phyloP scores from a whole-genome alignment of 2,797 vertebrate genomes.

The Cryptoblepharus egeriae region DNA sequence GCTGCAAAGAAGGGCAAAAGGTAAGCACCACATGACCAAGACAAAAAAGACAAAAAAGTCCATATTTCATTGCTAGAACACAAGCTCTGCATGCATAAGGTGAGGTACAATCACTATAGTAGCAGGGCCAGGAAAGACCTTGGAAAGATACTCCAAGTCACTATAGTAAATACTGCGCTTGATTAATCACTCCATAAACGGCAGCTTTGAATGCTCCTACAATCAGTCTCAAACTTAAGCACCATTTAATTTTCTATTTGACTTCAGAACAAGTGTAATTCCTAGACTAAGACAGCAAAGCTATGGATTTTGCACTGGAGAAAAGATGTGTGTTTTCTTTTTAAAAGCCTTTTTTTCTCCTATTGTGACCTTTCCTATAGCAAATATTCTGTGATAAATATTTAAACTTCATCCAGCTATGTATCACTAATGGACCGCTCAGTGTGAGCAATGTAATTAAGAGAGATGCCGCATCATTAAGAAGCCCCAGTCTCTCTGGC shows the following conservation, averaged over 20 bases:
- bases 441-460: conserved; percentile 13
- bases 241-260: too few species aligned
- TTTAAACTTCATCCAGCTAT: not conserved
- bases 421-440: conserved; percentile 1
- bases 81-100: not conserved
- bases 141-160: not conserved
- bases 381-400: not conserved
- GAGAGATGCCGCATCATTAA: conserved; percentile 35
- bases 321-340: not conserved
- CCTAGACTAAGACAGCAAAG: conserved; percentile 1
- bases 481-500: conserved; percentile 6
- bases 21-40: not conserved
- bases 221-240: not conserved
- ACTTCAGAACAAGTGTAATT: not conserved
- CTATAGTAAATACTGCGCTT: not conserved
- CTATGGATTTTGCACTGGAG: not conserved
- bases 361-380: not conserved
- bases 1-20: not conserved
- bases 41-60: not conserved
- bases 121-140: not conserved
- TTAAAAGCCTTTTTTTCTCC: not conserved
- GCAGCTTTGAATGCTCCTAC: not conserved
- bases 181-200: not conserved
- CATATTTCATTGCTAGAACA: not conserved
- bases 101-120: not conserved